Base-by-base conservation (phyloP, 2,797 vertebrate genomes). In the Aselliscus stoliczkanus region DNA sequence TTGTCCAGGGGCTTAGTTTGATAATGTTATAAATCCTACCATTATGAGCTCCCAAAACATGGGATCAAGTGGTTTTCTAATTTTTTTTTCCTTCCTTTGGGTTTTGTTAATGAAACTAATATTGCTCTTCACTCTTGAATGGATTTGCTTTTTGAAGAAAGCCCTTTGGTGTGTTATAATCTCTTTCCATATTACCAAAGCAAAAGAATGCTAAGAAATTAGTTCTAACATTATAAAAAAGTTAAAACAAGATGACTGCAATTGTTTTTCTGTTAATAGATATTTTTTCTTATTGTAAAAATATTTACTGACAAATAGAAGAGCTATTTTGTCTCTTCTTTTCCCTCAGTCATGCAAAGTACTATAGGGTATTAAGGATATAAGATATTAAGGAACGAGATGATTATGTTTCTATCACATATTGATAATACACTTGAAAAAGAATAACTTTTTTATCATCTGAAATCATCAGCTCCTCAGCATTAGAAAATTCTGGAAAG, bases 371-470 rank as follows among this genome's bases (percentile, higher is more conserved):
- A 80, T 37, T 77, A 69, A 92, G 25, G 31, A 94, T 96, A 79
- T 42, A 93, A 90, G 12, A 54, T 93, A 80, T 37, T 77, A 69
- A 92, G 25, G 31, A 94, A 88, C 5, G 39, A 2, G 1, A 94
- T 96, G 70, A 94, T 96, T 70, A 88, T 70, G 60, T 88, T 96
- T 96, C 58, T 92, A 93, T 93, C 12, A 81, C 73, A 29, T 96
- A 93, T 90, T 98, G 97, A 97, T 67, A 97, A 75, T 47, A 87
- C 29, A 87, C 21, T 90, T 69, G 88, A 82, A 92, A 96, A 91
- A 97, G 85, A 94, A 96, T 44, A 94, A 80, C 4, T 7, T 80
- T 93, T 97, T 97, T 83, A 95, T 97, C 44, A 67, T 94, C 92
- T 95, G 47, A 23, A 79, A 10, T 67, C 31, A 93, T 58, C n/a